phyloP scores from a whole-genome alignment of 2,797 vertebrate species.

The Schizopygopsis pylzovi region DNA sequence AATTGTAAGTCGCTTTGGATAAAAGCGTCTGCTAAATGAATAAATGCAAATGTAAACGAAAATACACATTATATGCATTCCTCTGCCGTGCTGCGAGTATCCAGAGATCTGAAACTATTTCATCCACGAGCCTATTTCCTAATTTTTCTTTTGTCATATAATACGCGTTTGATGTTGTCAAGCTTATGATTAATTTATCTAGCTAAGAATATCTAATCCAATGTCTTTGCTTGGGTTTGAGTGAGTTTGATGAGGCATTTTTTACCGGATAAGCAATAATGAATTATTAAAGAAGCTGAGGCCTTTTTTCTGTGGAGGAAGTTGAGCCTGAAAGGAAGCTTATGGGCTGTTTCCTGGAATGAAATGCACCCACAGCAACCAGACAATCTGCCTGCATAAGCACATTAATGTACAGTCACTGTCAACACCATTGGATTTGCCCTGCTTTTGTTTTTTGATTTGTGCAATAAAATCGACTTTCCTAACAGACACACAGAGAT shows the following conservation, averaged over 20 bases:
- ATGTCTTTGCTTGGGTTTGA: slow-evolving; percentile 42
- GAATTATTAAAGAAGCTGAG: slow-evolving; percentile 50
- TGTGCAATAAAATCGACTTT: slow-evolving; percentile 48
- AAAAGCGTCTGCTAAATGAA: too few relatives aligned
- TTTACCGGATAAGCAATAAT: slow-evolving; percentile 32
- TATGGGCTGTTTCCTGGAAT: slow-evolving; percentile 42
- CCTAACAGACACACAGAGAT: background rate
- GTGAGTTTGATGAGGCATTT: slow-evolving; percentile 31
- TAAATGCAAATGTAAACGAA: too few relatives aligned
- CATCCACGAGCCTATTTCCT: background rate
- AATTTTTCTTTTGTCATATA: background rate
- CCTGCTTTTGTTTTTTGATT: slow-evolving; percentile 36
- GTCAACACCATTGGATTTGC: slow-evolving; percentile 44
- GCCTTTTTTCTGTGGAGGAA: slow-evolving; percentile 35
- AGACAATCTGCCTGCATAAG: slow-evolving; percentile 56
- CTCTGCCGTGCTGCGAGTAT: background rate
- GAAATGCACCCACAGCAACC: slow-evolving; percentile 24
- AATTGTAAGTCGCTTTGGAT: too few relatives aligned
- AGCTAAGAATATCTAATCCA: slow-evolving; percentile 28
- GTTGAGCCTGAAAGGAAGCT: slow-evolving; percentile 45
- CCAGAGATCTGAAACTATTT: background rate
- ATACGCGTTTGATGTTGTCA: slow-evolving; percentile 16
- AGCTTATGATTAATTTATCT: slow-evolving; percentile 43
- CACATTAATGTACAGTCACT: slow-evolving; percentile 56
- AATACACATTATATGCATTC: background rate